Conservation (phyloP, 2,888 invertebrate species). For the Drosophila borealis region DNA sequence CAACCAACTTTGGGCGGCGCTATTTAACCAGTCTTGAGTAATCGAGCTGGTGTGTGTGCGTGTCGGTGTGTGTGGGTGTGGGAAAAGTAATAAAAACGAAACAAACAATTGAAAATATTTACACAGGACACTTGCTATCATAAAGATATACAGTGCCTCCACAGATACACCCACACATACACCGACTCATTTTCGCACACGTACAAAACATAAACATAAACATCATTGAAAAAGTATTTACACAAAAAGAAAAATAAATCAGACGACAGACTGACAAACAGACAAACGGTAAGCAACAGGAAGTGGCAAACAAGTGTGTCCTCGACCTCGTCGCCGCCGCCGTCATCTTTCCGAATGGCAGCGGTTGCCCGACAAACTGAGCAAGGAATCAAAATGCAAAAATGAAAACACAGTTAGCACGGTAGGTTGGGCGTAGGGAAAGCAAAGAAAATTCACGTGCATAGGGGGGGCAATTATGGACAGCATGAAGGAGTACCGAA, state of each 20-base stretch:
- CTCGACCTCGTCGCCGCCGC: conserved; percentile 15
- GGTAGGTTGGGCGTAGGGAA: conserved; percentile 23
- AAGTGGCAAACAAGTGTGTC: conserved; percentile 62
- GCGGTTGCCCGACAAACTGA: background rate
- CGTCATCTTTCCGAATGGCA: background rate
- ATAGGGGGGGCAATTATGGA: conserved; percentile 77
- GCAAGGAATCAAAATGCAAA: conserved; percentile 63
- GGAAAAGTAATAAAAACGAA: conserved; percentile 75
- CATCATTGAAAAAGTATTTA: conserved; percentile 59
- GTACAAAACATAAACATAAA: conserved; percentile 55
- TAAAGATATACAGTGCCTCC: conserved; percentile 51
- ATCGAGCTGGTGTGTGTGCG: conserved; percentile 27
- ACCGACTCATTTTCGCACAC: conserved; percentile 15
- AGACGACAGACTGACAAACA: conserved; percentile 53
- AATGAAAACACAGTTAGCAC: conserved; percentile 30
- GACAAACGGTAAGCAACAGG: conserved; percentile 70
- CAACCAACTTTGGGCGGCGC: conserved; percentile 8
- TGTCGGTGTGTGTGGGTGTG: conserved; percentile 24
- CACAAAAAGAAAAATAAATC: conserved; percentile 62
- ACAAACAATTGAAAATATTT: conserved; percentile 80
- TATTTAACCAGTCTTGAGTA: conserved; percentile 22
- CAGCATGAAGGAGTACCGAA: conserved; percentile 52
- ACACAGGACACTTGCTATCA: conserved; percentile 81
- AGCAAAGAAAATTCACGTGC: conserved; percentile 75
- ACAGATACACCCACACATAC: conserved; percentile 5